phyloP scores from a whole-genome alignment of 2,797 vertebrate species.

The Sebastes taczanowskii region DNA sequence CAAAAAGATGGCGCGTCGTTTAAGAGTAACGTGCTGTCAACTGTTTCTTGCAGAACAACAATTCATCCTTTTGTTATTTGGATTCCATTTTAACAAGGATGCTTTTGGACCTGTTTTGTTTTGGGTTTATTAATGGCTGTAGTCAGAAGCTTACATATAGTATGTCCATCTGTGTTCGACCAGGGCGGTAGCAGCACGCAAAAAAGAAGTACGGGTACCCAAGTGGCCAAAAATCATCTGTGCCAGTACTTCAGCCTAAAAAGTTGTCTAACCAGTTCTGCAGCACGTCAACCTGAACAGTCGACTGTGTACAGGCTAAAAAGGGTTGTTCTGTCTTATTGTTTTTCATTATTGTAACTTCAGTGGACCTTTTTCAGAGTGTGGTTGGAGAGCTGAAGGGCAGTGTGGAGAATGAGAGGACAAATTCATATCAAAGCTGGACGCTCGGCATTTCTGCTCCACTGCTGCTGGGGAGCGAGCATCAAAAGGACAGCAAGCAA shows the following conservation, averaged over 20 bases:
- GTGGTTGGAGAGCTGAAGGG: background rate
- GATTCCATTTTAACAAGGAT: background rate
- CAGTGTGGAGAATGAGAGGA: conserved; percentile 59
- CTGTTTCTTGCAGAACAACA: background rate
- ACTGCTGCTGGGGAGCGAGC: conserved; percentile 59
- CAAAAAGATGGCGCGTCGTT: background rate
- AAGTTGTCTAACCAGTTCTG: conserved; percentile 5
- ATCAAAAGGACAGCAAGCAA: conserved; percentile 73
- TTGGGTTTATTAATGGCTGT: background rate
- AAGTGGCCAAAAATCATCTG: background rate
- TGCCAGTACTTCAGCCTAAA: background rate
- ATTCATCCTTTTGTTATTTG: background rate
- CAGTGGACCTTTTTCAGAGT: background rate
- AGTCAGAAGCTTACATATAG: background rate
- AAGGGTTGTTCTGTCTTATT: background rate
- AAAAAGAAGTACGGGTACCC: background rate
- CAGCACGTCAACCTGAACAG: background rate
- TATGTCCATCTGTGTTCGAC: background rate
- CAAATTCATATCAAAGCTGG: conserved; percentile 73
- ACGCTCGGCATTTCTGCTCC: conserved; percentile 55
- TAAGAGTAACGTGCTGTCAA: background rate
- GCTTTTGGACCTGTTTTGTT: background rate
- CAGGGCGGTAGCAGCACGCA: background rate
- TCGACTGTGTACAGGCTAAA: background rate
- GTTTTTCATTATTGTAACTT: background rate